Evolutionary conservation across 2,888 invertebrate genomes (phyloP), one percentile per base, ranked within the genome.

Genomic region (Parascotia fuliginaria): DNA sequence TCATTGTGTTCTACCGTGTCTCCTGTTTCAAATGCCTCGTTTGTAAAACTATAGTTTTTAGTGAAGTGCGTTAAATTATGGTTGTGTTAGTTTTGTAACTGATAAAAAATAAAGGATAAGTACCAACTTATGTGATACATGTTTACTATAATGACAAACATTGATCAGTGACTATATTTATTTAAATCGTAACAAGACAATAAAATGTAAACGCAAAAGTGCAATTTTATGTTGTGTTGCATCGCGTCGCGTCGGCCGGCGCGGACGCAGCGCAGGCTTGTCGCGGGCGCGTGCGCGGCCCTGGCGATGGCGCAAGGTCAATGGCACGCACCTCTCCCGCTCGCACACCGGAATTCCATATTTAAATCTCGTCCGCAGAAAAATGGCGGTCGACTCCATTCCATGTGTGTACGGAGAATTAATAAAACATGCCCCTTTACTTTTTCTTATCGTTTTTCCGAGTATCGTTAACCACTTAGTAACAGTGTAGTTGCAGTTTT

Each of bases 341-440:
- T 91, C 91, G 86, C 90, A 90, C 92, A 90, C 91, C 91, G 91
- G 91, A 90, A 92, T 92, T 90, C 92, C 92, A 92, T 91, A 91
- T 92, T 92, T 92, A 91, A 92, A 91, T 91, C 90, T 90, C 89
- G 89, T 88, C 91, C 90, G 91, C 90, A 91, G 89, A 92, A 92
- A 92, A 91, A 91, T 90, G 90, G 90, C 92, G 88, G 85, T 86
- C 80, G 81, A 78, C 85, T 89, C 78, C 89, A 89, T 89, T 89
- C 89, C 87, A 79, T 81, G 80, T 85, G 81, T 85, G 85, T 90
- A 90, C 87, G 83, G 77, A 79, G 90, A 90, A 90, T 91, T 89
- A 91, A 92, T 91, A 91, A 92, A 89, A 88, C 87, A 89, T 86
- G 83, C 84, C 80, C 81, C 76, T 74, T n/a, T 78, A 71, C 80